phyloP scores from a whole-genome alignment of 2,797 vertebrate genomes.

The Darevskia mixta region DNA sequence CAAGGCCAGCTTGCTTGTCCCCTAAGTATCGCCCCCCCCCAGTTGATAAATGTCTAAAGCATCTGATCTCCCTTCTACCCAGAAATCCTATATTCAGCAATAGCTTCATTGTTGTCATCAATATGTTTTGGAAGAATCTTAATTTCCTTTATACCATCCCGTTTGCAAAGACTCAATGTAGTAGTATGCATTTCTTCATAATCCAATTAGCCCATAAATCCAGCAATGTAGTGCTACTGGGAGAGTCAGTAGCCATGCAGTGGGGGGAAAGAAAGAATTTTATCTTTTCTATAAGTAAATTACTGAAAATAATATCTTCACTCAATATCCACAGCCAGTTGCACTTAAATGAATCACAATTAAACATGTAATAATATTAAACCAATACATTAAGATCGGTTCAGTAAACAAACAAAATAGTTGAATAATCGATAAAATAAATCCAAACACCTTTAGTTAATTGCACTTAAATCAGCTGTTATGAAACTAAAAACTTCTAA shows the following conservation, averaged over 20 bases:
- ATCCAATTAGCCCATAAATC: neutral
- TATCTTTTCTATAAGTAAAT: conserved; percentile 11
- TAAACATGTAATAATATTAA: conserved; percentile 12
- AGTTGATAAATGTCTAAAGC: neutral
- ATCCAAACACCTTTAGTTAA: conserved; percentile 17
- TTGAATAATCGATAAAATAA: conserved; percentile 30
- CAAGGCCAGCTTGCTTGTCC: neutral
- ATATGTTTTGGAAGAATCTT: neutral
- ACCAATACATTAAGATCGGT: neutral
- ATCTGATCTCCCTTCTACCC: neutral
- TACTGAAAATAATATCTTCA: neutral
- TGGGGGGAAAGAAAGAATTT: neutral
- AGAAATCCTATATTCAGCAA: neutral
- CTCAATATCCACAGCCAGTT: neutral
- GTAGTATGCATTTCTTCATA: neutral
- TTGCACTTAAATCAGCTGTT: neutral
- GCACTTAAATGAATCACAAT: conserved; percentile 12
- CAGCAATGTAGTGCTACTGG: neutral
- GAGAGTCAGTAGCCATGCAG: neutral
- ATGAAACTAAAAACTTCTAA: neutral
- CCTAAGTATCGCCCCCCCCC: neutral
- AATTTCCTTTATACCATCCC: neutral
- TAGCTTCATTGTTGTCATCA: neutral
- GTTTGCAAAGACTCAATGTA: neutral
- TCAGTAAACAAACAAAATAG: conserved; percentile 17